A percentile compares a stretch with the other conserved stretches of the same genome.
These are phyloP conservation scores for Athripsodes cinereus DNA, from an alignment of 2,888 invertebrate species.

Conservation along the genomic window DNA sequence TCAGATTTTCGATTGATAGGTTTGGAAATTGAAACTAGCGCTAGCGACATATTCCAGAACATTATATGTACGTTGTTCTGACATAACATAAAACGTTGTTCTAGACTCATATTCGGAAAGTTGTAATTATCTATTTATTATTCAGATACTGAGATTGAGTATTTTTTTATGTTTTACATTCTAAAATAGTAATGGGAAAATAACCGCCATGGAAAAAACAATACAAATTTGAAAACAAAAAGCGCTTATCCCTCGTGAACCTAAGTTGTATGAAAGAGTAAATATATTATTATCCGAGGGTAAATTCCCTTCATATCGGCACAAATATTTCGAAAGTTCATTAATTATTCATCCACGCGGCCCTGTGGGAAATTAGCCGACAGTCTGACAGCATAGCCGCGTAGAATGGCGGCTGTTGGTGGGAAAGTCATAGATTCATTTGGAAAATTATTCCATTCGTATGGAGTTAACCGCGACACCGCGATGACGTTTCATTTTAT, in stretches of 20 bases:
- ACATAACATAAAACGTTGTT: no score
- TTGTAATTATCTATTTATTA: no score
- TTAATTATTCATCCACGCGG: conserved; percentile 26
- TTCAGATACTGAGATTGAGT: no score
- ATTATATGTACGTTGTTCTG: no score
- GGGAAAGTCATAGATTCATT: conserved; percentile 18
- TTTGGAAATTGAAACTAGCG: no score
- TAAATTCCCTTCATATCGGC: conserved; percentile 15
- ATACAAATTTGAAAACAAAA: neutral
- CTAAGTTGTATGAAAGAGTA: neutral
- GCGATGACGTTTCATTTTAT: neutral
- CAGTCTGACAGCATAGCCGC: conserved; percentile 19
- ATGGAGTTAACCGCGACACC: neutral
- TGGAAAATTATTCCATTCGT: conserved; percentile 7
- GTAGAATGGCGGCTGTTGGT: conserved; percentile 15
- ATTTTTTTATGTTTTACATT: no score
- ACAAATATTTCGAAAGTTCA: conserved; percentile 25
- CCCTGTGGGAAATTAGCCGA: conserved; percentile 25
- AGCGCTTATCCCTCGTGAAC: neutral
- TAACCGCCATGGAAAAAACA: no score
- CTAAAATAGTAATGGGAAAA: no score
- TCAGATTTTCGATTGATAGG: no score
- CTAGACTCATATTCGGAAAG: no score
- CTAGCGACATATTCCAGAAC: no score
- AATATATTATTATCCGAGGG: neutral